Base-by-base conservation (phyloP, 2,113 vertebrate genomes). In the Amblyornis subalaris region DNA sequence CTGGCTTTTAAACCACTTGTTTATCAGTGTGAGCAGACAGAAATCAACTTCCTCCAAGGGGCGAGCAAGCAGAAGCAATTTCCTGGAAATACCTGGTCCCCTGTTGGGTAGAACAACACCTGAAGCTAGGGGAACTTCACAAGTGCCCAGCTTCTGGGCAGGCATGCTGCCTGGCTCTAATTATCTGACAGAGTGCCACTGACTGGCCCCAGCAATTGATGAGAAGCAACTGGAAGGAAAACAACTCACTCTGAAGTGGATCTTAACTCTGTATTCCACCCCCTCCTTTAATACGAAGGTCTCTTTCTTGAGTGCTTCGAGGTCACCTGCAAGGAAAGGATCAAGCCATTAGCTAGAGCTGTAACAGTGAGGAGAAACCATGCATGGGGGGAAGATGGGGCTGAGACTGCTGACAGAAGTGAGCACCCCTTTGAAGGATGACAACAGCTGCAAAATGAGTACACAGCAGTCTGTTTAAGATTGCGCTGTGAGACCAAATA, bases 221-320 rank as follows among this genome's bases (percentile, higher is more conserved):
- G 22, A 72, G 67, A 90, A 89, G 53, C 26, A 64, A 90, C 11
- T 22, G 18, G 33, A 50, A 85, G 50, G 76, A 95, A 95, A 94
- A 75, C 31, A 81, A 97, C 98, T 98, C 91, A 98, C 98, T 96
- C 96, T 98, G 96, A 98, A 98, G 85, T 97, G 85, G 92, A 98
- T 98, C 97, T 98, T 98, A 77, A 98, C 97, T 95, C 87, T 96
- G 60, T 98, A 98, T 95, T 98, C 98, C 81, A 97, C 94, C n/a
- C 97, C 98, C 96, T 98, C 98, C 80, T 98, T 98, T 83, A 98
- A 88, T 44, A 98, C 93, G 1, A 98, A 98, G 14, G 23, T 97
- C 89, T 98, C 90, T 89, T 98, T 98, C 95, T 98, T 98, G 76
- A 98, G 98, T 20, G 96, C 96, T 92, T 97, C 94, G 14, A 98